Evolutionary conservation across 2,888 invertebrate species (phyloP).

Genomic region (Synanthedon myopaeformis): DNA sequence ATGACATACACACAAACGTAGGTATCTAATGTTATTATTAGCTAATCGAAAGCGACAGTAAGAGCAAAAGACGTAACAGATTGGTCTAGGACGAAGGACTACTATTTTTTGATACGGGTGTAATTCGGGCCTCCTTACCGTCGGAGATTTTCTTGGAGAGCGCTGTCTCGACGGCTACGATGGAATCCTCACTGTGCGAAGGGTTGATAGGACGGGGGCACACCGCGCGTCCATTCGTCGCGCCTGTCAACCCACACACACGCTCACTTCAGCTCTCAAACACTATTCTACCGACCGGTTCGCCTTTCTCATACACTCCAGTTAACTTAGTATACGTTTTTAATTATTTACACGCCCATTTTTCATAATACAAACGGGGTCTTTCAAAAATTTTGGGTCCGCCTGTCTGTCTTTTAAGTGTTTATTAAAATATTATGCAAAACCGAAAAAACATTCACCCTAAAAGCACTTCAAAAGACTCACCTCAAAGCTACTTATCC

Average conservation of each 20-base stretch:
- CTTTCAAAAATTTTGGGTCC: no score
- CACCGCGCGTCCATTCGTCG: slow-evolving; percentile 49
- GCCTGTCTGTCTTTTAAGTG: no score
- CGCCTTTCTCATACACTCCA: slow-evolving; percentile 1
- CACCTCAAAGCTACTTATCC: slow-evolving; percentile 3
- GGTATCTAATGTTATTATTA: slow-evolving; percentile 8
- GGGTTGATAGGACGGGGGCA: slow-evolving; percentile 68
- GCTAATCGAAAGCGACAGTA: slow-evolving; percentile 47
- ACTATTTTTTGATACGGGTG: slow-evolving; percentile 17
- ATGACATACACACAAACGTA: slow-evolving; percentile 8
- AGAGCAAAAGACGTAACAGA: slow-evolving; percentile 40
- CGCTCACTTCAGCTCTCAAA: slow-evolving; percentile 49
- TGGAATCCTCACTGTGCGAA: slow-evolving; percentile 85
- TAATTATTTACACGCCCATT: no score
- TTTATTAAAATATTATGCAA: no score
- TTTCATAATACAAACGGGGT: no score
- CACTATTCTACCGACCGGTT: slow-evolving; percentile 4
- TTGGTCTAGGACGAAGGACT: slow-evolving; percentile 34
- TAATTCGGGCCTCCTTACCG: slow-evolving; percentile 70
- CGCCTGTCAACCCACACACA: slow-evolving; percentile 65
- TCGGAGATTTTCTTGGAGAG: slow-evolving; percentile 86
- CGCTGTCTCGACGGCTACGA: slow-evolving; percentile 75
- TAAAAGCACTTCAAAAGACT: neutral
- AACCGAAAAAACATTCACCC: no score
- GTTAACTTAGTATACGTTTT: neutral